Percentiles rank a stretch among this genome's conserved stretches.
Conservation (phyloP, 2,888 invertebrate species). For the Entomobrya multifasciata region DNA sequence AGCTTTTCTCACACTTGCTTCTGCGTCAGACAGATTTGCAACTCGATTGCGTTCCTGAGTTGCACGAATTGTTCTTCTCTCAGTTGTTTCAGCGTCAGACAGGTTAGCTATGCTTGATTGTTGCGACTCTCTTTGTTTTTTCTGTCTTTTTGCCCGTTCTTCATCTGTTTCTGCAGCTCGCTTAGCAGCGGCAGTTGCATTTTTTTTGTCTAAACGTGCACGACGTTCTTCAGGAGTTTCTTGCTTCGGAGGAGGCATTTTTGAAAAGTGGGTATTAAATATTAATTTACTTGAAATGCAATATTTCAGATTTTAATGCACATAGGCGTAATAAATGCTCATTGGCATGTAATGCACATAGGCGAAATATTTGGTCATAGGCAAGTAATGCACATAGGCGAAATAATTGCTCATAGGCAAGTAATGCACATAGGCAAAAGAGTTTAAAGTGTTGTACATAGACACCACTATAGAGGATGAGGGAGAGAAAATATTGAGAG, state of each 20-base stretch:
- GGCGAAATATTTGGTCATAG: not conserved
- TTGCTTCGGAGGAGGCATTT: not conserved
- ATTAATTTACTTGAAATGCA: not conserved
- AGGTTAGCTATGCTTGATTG: not conserved
- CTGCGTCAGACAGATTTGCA: not conserved
- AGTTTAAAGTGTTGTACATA: too few species aligned
- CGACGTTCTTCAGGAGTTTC: constrained; percentile 1
- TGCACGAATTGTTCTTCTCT: not conserved
- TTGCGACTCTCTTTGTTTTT: not conserved
- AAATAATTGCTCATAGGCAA: not conserved
- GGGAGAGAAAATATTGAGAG: too few species aligned
- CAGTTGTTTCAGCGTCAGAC: too few species aligned
- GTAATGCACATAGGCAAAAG: too few species aligned
- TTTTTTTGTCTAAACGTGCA: not conserved
- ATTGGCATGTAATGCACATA: too few species aligned
- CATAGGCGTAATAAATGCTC: not conserved
- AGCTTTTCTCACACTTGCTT: not conserved
- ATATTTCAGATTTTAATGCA: not conserved
- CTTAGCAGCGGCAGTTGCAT: not conserved
- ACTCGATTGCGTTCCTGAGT: not conserved
- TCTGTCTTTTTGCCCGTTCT: not conserved
- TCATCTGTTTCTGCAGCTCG: not conserved
- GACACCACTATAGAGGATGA: too few species aligned
- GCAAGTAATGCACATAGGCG: too few species aligned
- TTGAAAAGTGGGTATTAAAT: too few species aligned